Evolutionary conservation across 2,113 vertebrate species (phyloP), one percentile per base, ranked within the genome.

Genomic region (Trematocara unimaculatum): DNA sequence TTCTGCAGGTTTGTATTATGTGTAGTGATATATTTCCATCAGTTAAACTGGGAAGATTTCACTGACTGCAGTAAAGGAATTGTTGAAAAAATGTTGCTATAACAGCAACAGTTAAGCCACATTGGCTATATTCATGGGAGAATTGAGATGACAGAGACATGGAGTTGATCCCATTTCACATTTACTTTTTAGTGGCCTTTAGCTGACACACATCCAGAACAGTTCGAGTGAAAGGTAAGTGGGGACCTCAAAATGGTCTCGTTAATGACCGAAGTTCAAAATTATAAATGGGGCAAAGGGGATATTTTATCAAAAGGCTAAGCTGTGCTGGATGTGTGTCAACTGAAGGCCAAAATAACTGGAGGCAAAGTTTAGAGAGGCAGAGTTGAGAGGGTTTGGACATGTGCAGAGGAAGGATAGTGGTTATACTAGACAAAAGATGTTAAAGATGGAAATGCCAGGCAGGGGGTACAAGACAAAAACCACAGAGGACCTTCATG

Each of bases 161-260:
- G 58, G 6, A 83, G 33, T 62, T 58, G 33, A 78, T 89, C 74
- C 87, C 49, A 84, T 85, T 82, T 91, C 83, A 89, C 85, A 87
- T 74, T 51, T 42, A 85, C 56, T 49, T 83, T 62, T 87, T 58
- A 56, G 60, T 64, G 23, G 31, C 67, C 79, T 81, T 58, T 38
- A 56, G 60, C 54, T 88, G 79, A 53, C 86, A 77, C 72, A 49
- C 47, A 78, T 80, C n/a, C 79, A 85, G 58, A 45, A 20, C 49
- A 29, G 40, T 17, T 80, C 23, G 23, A 13, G 31, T 35, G 3
- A 74, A 15, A 17, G 53, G 70, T 40, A 53, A 83, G 51, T 11
- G 18, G n/a, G 8, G 23, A 74, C 42, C 14, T 74, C 40, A 47
- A 38, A 54, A 8, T 14, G 33, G 62, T 67, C 8, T 56, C 1